Evolutionary conservation across 2,797 vertebrate species (phyloP).

Genomic region (Champsocephalus gunnari): DNA sequence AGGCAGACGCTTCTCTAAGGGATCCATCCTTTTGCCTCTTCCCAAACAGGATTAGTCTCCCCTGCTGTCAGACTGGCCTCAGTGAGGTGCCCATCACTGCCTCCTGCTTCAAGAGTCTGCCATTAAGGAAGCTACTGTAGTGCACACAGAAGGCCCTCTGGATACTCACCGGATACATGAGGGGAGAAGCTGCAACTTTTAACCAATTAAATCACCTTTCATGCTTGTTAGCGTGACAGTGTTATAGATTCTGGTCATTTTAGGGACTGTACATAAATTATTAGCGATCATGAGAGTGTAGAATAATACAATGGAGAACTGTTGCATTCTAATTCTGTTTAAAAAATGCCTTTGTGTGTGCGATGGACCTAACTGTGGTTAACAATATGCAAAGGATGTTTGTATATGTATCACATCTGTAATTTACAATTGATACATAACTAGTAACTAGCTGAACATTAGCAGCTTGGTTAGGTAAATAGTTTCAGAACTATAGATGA

Average conservation of each 20-base stretch:
- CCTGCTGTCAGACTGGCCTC: slow-evolving; percentile 69
- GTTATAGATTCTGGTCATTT: not conserved
- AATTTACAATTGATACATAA: not conserved
- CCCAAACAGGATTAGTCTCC: slow-evolving; percentile 72
- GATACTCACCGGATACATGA: slow-evolving; percentile 10
- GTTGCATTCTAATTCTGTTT: not conserved
- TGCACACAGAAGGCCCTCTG: slow-evolving; percentile 22
- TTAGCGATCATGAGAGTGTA: not conserved
- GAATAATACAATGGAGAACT: too few species aligned
- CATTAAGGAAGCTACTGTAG: slow-evolving; percentile 48
- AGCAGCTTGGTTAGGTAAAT: not conserved
- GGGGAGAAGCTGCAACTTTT: not conserved
- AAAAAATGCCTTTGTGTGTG: not conserved
- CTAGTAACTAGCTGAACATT: not conserved
- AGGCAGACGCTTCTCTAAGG: slow-evolving; percentile 51
- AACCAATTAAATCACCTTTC: not conserved
- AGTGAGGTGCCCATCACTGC: slow-evolving; percentile 67
- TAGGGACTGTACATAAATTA: not conserved
- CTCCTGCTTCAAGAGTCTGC: slow-evolving; percentile 58
- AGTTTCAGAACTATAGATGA: not conserved
- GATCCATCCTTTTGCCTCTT: slow-evolving; percentile 49
- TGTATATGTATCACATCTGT: not conserved
- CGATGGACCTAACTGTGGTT: not conserved
- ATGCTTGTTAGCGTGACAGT: not conserved
- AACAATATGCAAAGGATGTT: not conserved